Percentiles rank a stretch among this genome's conserved stretches.
Conservation (phyloP, 2,888 invertebrate species). For the Thecophora atra region DNA sequence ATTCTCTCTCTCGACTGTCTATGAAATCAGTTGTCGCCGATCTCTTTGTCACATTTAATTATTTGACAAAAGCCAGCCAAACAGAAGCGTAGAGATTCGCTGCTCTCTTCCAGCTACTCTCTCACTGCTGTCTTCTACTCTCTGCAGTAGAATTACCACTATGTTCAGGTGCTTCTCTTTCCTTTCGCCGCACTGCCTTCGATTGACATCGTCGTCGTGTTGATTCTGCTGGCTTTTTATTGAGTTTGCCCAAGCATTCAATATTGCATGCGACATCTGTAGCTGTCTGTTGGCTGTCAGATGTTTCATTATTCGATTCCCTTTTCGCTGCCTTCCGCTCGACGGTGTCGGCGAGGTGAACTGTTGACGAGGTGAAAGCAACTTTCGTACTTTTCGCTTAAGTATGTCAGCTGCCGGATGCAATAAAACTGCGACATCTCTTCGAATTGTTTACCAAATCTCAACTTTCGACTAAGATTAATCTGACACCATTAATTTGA, state of each 20-base stretch:
- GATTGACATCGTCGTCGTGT: slow-evolving; percentile 20
- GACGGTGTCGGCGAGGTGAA: not conserved
- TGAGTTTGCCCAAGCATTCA: slow-evolving; percentile 42
- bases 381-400: not conserved
- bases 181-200: not conserved
- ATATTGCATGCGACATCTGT: slow-evolving; percentile 52
- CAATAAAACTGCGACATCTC: no score
- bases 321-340: slow-evolving; percentile 21
- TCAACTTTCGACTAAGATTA: no score
- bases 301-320: slow-evolving; percentile 45
- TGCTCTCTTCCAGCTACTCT: no score
- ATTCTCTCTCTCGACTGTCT: not conserved
- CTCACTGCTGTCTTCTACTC: no score
- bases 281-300: slow-evolving; percentile 50
- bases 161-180: no score
- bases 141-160: no score
- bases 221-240: slow-evolving; percentile 38
- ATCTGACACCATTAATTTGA: no score
- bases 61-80: not conserved
- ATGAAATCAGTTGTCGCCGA: not conserved
- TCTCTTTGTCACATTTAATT: slow-evolving; percentile 25
- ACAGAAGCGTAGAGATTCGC: not conserved
- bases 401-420: no score
- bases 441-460: no score
- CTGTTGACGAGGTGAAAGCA: slow-evolving; percentile 2